Conservation (phyloP, 2,888 invertebrate genomes). For the Macrophya annulata region DNA sequence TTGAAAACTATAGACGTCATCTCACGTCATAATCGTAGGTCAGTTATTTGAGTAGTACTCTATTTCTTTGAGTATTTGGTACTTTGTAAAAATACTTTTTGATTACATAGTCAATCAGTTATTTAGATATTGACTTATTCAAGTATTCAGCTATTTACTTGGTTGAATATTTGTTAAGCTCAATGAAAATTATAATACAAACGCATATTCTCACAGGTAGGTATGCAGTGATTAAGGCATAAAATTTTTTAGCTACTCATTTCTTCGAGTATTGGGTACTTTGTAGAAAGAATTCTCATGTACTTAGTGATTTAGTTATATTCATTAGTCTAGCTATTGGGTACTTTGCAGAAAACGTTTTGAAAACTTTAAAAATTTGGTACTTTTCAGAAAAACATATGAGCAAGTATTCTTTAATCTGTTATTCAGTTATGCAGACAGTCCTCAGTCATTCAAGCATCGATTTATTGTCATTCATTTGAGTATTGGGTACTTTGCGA, state of each 20-base stretch:
- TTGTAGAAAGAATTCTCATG: background rate
- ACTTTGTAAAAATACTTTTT: background rate
- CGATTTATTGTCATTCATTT: no score
- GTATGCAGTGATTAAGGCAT: background rate
- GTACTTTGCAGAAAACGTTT: no score
- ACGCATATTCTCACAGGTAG: background rate
- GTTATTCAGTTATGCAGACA: no score
- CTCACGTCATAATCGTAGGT: background rate
- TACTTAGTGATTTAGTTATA: background rate
- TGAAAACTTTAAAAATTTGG: no score
- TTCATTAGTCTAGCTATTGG: background rate
- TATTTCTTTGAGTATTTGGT: background rate
- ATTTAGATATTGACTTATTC: background rate
- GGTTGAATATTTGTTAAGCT: background rate
- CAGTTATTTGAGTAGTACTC: background rate
- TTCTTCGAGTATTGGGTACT: background rate
- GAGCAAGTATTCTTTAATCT: no score
- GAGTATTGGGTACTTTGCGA: no score
- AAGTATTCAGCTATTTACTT: background rate
- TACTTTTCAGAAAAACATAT: no score
- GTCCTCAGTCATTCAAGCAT: no score
- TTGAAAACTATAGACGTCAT: background rate
- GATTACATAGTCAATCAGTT: background rate
- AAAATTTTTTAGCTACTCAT: background rate
- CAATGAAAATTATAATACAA: background rate